Percentiles rank a stretch among this genome's conserved stretches.
These are phyloP conservation scores for Apis mellifera DNA, from an alignment of 1,140 invertebrate species.

Conservation along the genomic window DNA sequence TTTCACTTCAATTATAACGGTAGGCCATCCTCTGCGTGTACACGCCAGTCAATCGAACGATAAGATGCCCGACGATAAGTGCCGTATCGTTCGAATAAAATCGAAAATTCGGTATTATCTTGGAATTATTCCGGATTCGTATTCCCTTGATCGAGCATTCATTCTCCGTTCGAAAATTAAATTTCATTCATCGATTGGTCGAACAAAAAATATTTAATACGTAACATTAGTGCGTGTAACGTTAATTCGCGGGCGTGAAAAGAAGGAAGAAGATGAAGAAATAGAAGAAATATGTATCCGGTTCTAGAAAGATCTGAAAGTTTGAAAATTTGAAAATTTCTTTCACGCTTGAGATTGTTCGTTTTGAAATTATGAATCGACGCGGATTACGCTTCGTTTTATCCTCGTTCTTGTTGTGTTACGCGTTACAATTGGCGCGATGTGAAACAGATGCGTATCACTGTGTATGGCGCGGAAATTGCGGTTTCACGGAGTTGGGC, in stretches of 20 bases:
- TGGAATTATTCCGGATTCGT: neutral
- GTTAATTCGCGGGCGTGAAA: too few species aligned
- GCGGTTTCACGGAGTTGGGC: constrained; percentile 65
- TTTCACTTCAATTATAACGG: neutral
- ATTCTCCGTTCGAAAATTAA: too few species aligned
- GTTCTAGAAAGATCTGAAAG: too few species aligned
- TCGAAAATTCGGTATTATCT: neutral
- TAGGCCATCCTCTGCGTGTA: too few species aligned
- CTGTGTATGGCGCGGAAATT: constrained; percentile 84
- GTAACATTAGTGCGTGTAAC: too few species aligned
- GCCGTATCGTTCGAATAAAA: neutral
- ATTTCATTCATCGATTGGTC: neutral
- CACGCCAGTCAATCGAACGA: neutral
- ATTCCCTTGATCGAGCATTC: neutral
- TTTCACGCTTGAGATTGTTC: too few species aligned
- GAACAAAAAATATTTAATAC: too few species aligned
- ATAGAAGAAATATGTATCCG: too few species aligned
- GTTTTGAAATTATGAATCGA: constrained; percentile 14
- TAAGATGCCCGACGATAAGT: neutral
- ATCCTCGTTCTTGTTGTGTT: constrained; percentile 8
- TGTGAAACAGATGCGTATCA: neutral
- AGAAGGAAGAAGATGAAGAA: too few species aligned
- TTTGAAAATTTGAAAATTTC: too few species aligned
- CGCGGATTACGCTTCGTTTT: neutral
- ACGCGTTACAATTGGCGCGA: neutral